Evolutionary conservation across 2,797 vertebrate species (phyloP), one percentile per base, ranked within the genome.

Genomic region (Acipenser oxyrinchus): DNA sequence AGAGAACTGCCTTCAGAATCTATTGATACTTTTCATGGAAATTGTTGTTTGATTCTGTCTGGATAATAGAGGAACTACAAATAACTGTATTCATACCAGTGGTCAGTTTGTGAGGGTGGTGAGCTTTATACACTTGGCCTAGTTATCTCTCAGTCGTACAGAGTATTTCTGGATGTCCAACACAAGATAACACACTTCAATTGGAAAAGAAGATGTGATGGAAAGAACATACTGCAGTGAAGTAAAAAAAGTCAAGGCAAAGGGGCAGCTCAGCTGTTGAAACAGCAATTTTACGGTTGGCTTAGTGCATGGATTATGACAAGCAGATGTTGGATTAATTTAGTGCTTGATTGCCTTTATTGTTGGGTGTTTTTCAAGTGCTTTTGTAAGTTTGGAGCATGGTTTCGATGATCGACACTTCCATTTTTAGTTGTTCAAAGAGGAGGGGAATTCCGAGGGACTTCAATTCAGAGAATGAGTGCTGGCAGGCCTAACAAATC

Each of bases 281-380:
- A 64, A 71, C 67, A 66, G 70, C 66, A 60, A 72, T 71, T 69
- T 65, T 72, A 74, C 60, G 75, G 75, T 76, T 76, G 76, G 72
- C 66, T 77, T 68, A 68, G 57, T 74, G 60, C 62, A 0, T 68
- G 67, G 77, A 80, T 81, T 81, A 81, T 79, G 68, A 76, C 74
- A 75, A 75, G 79, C 81, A 82, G 78, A 83, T 82, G 77, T 81
- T 72, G 76, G 75, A 75, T 80, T 77, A 78, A 73, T 74, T 71
- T 74, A 70, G 73, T 59, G 71, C 71, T 70, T 75, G 79, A 82
- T 81, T 77, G 76, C 69, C 68, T 79, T 78, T 76, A 74, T 77
- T 82, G 78, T 71, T 68, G 70, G 66, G 66, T 68, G 71, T 74
- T 75, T 78, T 72, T 75, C 67, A 60, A 72, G 74, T 70, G 62